Base-by-base conservation (phyloP, 2,797 vertebrate genomes). In the Saxicola maurus region DNA sequence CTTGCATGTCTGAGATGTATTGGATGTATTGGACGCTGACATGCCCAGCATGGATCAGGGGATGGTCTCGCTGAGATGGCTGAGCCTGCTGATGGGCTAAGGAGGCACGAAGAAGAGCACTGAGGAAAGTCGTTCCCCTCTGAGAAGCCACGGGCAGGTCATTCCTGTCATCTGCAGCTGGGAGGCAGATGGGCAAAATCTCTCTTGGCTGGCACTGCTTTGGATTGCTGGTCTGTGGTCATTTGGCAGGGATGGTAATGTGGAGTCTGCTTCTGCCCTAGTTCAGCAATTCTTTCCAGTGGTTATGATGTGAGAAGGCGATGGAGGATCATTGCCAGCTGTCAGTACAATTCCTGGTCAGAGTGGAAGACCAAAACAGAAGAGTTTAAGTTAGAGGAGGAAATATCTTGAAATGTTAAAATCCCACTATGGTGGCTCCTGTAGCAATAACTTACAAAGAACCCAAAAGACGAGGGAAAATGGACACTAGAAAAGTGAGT, bases 1-100 rank as follows among this genome's bases (percentile, higher is more conserved):
- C 6, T 82, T 96, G 92, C 97, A 98, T 7, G 6, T 24, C 71
- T 14, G 56, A 40, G 93, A 91, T 0, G 2, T 11, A 13, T 90
- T 95, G 62, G 57, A 59, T 7, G 56, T 30, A 13, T 24, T 67
- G 71, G 45, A 61, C 5, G 56, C 8, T 84, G 81, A 95, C 95
- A 94, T 97, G 61, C 82, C 78, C 82, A 35, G 87, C 3, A 0
- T 60, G 46, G 53, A 42, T 52, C 35, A 74, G 37, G 28, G 17
- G 11, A 79, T 27, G 24, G 45, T 31, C 23, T 91, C 0, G 2
- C 42, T 51, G 69, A 46, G 30, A 28, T 37, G 55, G 30, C 37
- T 15, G 53, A 89, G n/a, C 38, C 65, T 82, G 52, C 62, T 55
- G 42, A 12, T 28, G 40, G 75, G 33, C 51, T 43, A 46, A 38